phyloP scores from a whole-genome alignment of 2,113 vertebrate genomes.

The Ameiurus melas region DNA sequence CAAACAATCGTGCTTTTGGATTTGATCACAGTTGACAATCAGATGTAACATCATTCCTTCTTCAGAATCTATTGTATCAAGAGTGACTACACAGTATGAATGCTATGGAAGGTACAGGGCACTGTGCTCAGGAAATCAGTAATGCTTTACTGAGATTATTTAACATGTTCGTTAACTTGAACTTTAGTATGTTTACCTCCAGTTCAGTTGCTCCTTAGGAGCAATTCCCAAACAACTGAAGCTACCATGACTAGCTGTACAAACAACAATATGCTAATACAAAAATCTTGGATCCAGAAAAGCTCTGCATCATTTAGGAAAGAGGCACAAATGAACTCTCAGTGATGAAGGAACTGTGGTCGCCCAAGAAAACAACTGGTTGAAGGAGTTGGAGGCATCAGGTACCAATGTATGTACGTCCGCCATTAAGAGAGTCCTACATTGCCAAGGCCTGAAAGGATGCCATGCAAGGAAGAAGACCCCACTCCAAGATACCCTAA shows the following conservation, averaged over 20 bases:
- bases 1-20: constrained; percentile 37
- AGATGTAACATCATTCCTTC: background rate
- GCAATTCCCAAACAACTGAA: background rate
- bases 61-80: constrained; percentile 1
- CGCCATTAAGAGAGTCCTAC: too few relatives aligned
- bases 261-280: background rate
- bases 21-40: constrained; percentile 57
- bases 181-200: background rate
- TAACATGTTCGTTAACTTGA: background rate
- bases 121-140: background rate
- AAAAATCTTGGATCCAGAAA: background rate
- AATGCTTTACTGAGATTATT: background rate
- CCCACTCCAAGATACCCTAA: background rate
- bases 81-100: background rate
- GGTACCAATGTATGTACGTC: background rate
- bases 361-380: background rate
- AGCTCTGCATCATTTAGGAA: background rate
- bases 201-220: background rate
- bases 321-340: background rate
- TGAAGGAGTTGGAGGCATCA: background rate
- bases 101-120: background rate
- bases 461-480: too few relatives aligned
- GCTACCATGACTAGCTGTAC: background rate
- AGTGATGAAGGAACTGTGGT: too few relatives aligned
- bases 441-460: too few relatives aligned